Base-by-base conservation (phyloP, 2,113 vertebrate genomes). In the Ctenomys sociabilis region DNA sequence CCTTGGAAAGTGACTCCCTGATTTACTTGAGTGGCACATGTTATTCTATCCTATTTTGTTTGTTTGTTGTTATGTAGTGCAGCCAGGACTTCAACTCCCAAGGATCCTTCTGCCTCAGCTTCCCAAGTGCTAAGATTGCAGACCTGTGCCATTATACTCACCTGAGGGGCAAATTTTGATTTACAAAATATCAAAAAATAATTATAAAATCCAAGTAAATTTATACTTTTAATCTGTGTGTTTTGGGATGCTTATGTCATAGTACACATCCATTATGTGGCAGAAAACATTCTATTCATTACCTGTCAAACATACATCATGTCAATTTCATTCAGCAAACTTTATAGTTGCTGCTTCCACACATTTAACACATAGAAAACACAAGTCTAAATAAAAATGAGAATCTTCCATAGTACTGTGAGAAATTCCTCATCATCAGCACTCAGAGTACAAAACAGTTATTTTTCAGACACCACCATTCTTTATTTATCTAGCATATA, bases 391-490 rank as follows among this genome's bases (percentile, higher is more conserved):
- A 83, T 86, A 75, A 91, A 91, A 37, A 93, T 81, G 49, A 95
- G 45, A 73, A 43, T 89, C 59, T 66, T 73, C 37, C 83, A 78
- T 35, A 83, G 22, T 68, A 45, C 37, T 72, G 52, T 86, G 66
- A 83, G 17, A 88, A 68, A 85, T 94, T 93, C 95, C 70, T 86
- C 52, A 82, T 54, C 70, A 72, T 28, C 24, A 43, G 40, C 70
- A 91, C 30, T 93, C 61, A 52, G n/a, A 73, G 63, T 52, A 43
- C 81, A 89, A 78, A 84, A 83, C 30, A 80, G 7, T 63, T 68
- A 22, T 75, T 94, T 26, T 97, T 96, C 78, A 92, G 82, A 37
- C 66, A 72, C 57, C 17, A 63, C 45, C 30, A 75, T 95, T 95
- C 57, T 24, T 89, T 57, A 91, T 84, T 90, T 78, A n/a, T 40